These are phyloP conservation scores for Nephrocerus scutellatus DNA, from an alignment of 2,888 invertebrate species.

Conservation along the genomic window DNA sequence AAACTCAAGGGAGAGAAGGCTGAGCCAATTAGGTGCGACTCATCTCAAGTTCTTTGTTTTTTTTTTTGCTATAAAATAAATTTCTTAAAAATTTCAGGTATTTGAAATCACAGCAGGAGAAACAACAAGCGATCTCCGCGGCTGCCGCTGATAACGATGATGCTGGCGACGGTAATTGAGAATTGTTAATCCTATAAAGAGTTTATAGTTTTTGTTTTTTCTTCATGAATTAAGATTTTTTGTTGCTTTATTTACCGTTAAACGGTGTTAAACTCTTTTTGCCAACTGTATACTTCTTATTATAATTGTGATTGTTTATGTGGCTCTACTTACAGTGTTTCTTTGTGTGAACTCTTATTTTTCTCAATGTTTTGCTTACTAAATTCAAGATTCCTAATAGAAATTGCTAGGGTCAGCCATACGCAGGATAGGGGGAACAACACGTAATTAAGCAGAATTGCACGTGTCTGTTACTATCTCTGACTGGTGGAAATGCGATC, in stretches of 20 bases:
- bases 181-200: too few relatives aligned
- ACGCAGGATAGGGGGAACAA: too few relatives aligned
- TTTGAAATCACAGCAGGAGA: conserved; percentile 47
- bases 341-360: background rate
- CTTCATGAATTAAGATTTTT: background rate
- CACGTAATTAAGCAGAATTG: too few relatives aligned
- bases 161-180: conserved; percentile 35
- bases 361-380: too few relatives aligned
- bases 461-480: too few relatives aligned
- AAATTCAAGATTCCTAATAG: too few relatives aligned
- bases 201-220: too few relatives aligned
- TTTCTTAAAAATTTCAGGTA: conserved; percentile 29
- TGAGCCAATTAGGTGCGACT: conserved; percentile 37
- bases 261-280: background rate
- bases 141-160: conserved; percentile 49
- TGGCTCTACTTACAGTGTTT: too few relatives aligned
- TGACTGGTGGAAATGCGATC: too few relatives aligned
- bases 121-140: conserved; percentile 39
- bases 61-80: conserved; percentile 1
- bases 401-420: too few relatives aligned
- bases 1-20: conserved; percentile 52
- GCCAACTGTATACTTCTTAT: background rate
- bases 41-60: background rate
- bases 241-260: conserved; percentile 1
- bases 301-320: background rate